Evolutionary conservation across 2,113 vertebrate genomes (phyloP), one percentile per base, ranked within the genome.

Genomic region (Rhinogobius similis): DNA sequence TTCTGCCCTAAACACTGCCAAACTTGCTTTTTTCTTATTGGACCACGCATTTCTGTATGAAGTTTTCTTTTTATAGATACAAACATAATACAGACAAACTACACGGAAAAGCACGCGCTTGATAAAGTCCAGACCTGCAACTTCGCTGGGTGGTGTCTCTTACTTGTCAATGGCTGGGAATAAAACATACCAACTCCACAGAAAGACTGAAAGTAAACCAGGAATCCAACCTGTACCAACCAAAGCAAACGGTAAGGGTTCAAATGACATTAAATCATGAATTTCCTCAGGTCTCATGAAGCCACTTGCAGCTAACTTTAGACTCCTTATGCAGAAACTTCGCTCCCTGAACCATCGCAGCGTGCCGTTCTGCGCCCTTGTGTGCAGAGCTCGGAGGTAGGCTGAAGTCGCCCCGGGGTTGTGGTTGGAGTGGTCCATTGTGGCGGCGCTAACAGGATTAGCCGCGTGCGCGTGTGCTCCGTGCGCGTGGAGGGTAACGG

Each of bases 331-430:
- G 91, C 92, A 94, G 92, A 93, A 93, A 91, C 91, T n/a, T n/a
- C n/a, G n/a, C 90, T 88, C 90, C 92, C 93, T 93, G 92, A 94
- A 94, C 91, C 95, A 95, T 93, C 93, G 92, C 95, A 94, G 94
- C 94, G 90, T 93, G 93, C 93, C 91, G 92, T 93, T 93, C 75
- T 80, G 72, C 68, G 61, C 62, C 50, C 29, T 26, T 76, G 70
- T 86, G 82, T 81, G 73, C 71, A 50, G 9, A 75, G 66, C 63
- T 56, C 29, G 55, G 72, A 73, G 70, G 72, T 70, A 78, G 70
- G 53, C 77, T 73, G 82, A 59, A 41, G 20, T 62, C 59, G 71
- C 73, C n/a, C 67, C 46, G n/a, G 2, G 80, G 67, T 61, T 79
- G 70, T 67, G 63, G 75, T 79, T 70, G 48, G 85, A 79, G 82